phyloP scores from a whole-genome alignment of 2,113 vertebrate genomes.

The Phrynosoma blainvillii region DNA sequence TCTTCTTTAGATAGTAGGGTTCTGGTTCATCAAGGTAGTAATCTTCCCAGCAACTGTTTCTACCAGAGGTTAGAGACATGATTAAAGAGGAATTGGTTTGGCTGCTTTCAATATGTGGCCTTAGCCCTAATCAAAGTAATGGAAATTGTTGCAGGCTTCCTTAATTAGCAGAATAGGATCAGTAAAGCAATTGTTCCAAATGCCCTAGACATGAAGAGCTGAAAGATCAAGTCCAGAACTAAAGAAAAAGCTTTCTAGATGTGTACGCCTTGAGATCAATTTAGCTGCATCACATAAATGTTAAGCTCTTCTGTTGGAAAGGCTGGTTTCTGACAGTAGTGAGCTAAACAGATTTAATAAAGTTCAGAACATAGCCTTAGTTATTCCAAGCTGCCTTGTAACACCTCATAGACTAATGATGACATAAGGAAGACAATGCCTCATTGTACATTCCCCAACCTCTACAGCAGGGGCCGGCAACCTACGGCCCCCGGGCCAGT shows the following conservation, averaged over 20 bases:
- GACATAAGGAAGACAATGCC: not conserved
- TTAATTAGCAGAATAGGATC: not conserved
- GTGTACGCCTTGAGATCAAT: not conserved
- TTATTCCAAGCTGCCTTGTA: not conserved
- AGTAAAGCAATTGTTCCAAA: not conserved
- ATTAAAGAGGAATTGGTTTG: not conserved
- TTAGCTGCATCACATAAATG: not conserved
- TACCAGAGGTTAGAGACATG: not conserved
- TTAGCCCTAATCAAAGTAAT: not conserved
- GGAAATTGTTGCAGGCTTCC: not conserved
- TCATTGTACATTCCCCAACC: not conserved
- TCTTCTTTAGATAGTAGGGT: not conserved
- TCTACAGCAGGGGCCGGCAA: too few relatives aligned
- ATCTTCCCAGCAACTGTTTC: not conserved
- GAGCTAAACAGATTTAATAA: too few relatives aligned
- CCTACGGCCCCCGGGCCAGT: too few relatives aligned
- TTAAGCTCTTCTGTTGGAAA: not conserved
- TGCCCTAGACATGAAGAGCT: not conserved
- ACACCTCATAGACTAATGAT: not conserved
- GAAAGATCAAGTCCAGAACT: not conserved
- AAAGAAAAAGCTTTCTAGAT: too few relatives aligned
- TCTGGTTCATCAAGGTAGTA: too few relatives aligned
- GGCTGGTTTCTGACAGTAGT: not conserved
- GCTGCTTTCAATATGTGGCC: not conserved
- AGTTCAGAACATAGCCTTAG: not conserved